Conservation (phyloP, 2,888 invertebrate species). For the Hipparchia sbordonii region DNA sequence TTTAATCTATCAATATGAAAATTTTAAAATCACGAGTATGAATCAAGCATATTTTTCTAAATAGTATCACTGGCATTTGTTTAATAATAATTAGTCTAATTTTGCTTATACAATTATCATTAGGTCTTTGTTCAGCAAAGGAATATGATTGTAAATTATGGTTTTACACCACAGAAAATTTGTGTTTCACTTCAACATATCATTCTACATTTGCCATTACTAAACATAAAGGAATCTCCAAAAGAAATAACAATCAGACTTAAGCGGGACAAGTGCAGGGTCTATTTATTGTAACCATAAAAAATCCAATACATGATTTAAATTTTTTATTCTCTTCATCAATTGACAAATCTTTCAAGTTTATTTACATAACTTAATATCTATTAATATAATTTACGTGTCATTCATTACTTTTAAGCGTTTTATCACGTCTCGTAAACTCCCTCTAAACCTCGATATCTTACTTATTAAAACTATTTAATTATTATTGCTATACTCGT, state of each 20-base stretch:
- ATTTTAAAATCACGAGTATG: neutral
- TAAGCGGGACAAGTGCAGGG: neutral
- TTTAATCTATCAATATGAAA: neutral
- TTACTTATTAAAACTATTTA: neutral
- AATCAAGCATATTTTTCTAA: too few species aligned
- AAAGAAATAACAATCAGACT: neutral
- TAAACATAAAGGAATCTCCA: too few species aligned
- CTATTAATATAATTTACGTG: neutral
- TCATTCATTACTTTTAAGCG: too few species aligned
- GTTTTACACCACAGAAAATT: too few species aligned
- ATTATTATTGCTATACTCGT: neutral
- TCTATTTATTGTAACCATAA: neutral
- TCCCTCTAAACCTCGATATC: neutral
- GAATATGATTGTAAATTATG: too few species aligned
- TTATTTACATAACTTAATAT: conserved; percentile 4
- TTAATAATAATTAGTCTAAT: too few species aligned
- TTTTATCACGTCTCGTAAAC: neutral
- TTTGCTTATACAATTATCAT: too few species aligned
- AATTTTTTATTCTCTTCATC: neutral
- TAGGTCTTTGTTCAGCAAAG: too few species aligned
- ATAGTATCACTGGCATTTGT: too few species aligned
- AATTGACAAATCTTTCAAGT: neutral
- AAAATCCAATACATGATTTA: neutral
- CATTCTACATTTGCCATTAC: too few species aligned
- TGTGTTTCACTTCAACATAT: too few species aligned